Percentiles rank a stretch among this genome's conserved stretches.
Evolutionary conservation across 92 coral and sea anemone genomes (phyloP).

Genomic region (Epizoanthus stellaris): DNA sequence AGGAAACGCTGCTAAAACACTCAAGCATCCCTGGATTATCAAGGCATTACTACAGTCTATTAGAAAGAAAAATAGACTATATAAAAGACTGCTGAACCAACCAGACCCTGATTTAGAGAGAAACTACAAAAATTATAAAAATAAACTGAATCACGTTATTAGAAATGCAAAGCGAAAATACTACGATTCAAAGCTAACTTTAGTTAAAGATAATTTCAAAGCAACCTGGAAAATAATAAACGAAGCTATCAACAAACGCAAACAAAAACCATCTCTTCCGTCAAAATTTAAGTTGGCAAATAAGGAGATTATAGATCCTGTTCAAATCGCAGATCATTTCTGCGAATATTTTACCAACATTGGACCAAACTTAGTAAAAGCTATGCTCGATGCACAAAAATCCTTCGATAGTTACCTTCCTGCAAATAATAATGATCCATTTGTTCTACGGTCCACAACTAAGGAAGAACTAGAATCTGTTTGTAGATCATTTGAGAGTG

Average conservation of each 20-base stretch:
- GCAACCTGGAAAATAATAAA: too few species aligned
- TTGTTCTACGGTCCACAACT: background rate
- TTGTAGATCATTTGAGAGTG: background rate
- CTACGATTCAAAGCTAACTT: too few species aligned
- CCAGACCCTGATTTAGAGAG: background rate
- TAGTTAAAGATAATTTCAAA: too few species aligned
- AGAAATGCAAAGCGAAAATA: background rate
- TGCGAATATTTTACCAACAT: background rate
- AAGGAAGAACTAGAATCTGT: background rate
- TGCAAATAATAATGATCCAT: background rate
- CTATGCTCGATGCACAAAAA: background rate
- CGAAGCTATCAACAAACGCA: conserved; percentile 1
- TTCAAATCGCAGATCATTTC: background rate
- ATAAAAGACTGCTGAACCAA: background rate
- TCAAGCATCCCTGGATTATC: too few species aligned
- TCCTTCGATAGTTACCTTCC: background rate
- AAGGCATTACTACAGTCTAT: too few species aligned
- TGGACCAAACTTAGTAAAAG: background rate
- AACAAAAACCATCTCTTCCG: background rate
- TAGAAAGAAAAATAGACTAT: background rate
- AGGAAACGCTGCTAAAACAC: too few species aligned
- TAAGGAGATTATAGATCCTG: background rate
- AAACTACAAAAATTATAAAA: background rate
- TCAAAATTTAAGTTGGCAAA: background rate
- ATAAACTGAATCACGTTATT: background rate